Percentiles rank a stretch among this genome's conserved stretches.
Evolutionary conservation across 2,888 invertebrate genomes (phyloP).

Genomic region (Pseudococcus longispinus): DNA sequence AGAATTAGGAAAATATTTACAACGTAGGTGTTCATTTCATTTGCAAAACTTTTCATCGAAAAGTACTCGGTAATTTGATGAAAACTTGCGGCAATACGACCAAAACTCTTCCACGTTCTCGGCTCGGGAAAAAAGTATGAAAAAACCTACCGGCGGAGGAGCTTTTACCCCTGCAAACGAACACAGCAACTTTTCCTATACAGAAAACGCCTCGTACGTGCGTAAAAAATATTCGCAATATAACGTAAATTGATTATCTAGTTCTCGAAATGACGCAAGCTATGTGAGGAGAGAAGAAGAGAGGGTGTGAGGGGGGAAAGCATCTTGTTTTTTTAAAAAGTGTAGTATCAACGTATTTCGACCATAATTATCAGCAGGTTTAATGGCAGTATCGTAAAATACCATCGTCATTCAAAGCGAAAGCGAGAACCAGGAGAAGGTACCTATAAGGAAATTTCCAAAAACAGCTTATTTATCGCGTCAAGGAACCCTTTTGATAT

Average conservation of each 20-base stretch:
- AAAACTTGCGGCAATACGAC: background rate
- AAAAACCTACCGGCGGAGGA: background rate
- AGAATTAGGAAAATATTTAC: background rate
- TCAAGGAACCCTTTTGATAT: background rate
- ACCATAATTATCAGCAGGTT: background rate
- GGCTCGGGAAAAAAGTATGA: background rate
- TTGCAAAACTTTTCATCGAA: background rate
- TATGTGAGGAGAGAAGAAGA: background rate
- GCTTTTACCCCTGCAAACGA: background rate
- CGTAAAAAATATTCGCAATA: background rate
- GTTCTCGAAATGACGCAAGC: background rate
- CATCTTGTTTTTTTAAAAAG: background rate
- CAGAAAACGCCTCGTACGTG: background rate
- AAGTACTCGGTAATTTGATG: background rate
- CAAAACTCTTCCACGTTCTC: background rate
- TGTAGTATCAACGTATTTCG: background rate
- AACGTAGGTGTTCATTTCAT: background rate
- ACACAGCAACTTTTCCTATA: background rate
- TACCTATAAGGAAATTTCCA: background rate
- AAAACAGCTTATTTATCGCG: background rate
- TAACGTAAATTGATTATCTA: background rate
- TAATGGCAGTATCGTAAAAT: background rate
- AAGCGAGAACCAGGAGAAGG: background rate
- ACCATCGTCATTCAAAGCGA: background rate
- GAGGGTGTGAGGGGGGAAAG: background rate